Conservation (phyloP, 2,797 vertebrate species). For the Saxicola maurus region DNA sequence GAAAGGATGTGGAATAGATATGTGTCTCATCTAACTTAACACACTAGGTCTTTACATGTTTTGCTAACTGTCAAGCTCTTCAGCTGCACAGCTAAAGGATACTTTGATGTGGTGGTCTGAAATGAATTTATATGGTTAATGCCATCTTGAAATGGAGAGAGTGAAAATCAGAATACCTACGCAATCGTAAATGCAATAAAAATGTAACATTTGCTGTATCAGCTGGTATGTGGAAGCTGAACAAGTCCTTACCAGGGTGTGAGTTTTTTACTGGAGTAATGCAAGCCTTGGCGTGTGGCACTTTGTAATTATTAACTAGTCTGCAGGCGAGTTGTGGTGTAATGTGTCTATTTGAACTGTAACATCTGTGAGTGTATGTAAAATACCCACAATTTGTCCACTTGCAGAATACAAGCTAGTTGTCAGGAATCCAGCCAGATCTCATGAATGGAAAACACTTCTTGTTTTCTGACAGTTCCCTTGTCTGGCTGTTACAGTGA, state of each 20-base stretch:
- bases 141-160: neutral
- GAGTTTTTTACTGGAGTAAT: neutral
- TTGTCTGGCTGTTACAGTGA: neutral
- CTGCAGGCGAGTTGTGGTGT: neutral
- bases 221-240: constrained; percentile 1
- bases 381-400: constrained; percentile 14
- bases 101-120: neutral
- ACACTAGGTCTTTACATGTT: neutral
- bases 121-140: neutral
- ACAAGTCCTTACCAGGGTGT: neutral
- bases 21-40: neutral
- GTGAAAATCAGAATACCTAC: neutral
- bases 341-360: constrained; percentile 10
- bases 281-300: constrained; percentile 14
- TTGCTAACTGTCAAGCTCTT: neutral
- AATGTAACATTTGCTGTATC: neutral
- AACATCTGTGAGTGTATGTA: constrained; percentile 5
- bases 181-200: neutral
- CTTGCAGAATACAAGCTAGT: constrained; percentile 7
- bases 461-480: neutral
- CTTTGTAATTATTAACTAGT: constrained; percentile 30
- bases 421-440: neutral
- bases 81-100: neutral
- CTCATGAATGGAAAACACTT: neutral
- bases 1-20: neutral